Conservation (phyloP, 2,797 vertebrate species). For the Ibycter americanus region DNA sequence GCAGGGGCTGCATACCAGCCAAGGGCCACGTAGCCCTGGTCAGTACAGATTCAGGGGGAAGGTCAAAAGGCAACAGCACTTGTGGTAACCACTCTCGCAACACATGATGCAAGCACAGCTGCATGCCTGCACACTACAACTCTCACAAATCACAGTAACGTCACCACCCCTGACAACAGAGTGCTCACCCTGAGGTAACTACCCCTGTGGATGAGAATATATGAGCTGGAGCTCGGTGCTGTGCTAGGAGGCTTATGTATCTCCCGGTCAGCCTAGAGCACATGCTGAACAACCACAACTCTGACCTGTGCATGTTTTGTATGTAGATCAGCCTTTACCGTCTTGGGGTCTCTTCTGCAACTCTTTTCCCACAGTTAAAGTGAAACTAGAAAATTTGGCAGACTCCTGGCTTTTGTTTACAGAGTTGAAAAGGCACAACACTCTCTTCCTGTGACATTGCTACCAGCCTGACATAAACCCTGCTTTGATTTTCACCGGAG, state of each 20-base stretch:
- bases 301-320: accelerated
- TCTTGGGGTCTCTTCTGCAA: background rate
- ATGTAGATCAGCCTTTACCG: background rate
- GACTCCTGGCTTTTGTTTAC: background rate
- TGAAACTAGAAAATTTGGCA: background rate
- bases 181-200: background rate
- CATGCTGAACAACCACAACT: background rate
- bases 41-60: background rate
- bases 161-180: background rate
- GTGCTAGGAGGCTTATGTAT: background rate
- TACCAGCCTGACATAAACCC: background rate
- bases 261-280: background rate
- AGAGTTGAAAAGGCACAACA: background rate
- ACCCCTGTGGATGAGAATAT: accelerated
- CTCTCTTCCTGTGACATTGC: background rate
- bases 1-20: background rate
- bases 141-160: background rate
- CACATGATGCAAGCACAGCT: background rate
- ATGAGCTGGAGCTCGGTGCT: background rate
- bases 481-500: background rate
- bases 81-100: background rate
- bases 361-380: background rate
- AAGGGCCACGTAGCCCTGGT: background rate
- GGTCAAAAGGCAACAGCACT: background rate
- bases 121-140: background rate